Evolutionary conservation across 2,113 vertebrate species (phyloP).

Genomic region (Gasterosteus aculeatus): DNA sequence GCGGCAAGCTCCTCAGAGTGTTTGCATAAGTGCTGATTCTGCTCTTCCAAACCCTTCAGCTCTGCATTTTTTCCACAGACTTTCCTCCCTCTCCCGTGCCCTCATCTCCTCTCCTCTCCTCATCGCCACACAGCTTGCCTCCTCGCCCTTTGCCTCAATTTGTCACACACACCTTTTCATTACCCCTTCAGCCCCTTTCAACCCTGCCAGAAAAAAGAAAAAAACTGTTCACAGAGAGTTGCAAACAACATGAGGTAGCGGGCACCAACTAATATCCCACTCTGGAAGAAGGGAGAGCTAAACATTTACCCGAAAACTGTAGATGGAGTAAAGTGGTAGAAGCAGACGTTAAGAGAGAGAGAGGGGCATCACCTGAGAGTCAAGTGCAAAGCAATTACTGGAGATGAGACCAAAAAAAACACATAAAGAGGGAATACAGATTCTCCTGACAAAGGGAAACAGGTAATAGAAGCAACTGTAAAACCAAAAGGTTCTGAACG

Average conservation of each 20-base stretch:
- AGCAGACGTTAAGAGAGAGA: conserved; percentile 34
- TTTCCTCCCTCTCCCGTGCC: conserved; percentile 49
- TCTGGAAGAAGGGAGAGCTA: conserved; percentile 50
- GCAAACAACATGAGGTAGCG: conserved; percentile 42
- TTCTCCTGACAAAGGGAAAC: conserved; percentile 28
- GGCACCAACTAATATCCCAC: conserved; percentile 34
- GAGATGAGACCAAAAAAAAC: conserved; percentile 16
- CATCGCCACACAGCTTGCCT: conserved; percentile 67
- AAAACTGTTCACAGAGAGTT: conserved; percentile 38
- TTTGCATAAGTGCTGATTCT: conserved; percentile 84
- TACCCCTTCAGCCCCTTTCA: conserved; percentile 50
- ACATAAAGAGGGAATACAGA: conserved; percentile 23
- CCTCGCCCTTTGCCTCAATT: conserved; percentile 69
- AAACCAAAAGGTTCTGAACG: conserved; percentile 54
- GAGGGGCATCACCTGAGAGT: conserved; percentile 26
- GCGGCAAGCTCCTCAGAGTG: conserved; percentile 58
- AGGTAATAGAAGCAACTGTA: conserved; percentile 40
- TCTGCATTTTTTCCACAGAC: conserved; percentile 72
- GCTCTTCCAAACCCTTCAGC: conserved; percentile 78
- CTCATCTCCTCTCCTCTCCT: conserved; percentile 68
- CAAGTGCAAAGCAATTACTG: conserved; percentile 45
- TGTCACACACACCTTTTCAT: conserved; percentile 72
- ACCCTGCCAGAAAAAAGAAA: conserved; percentile 40
- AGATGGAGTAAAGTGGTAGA: conserved; percentile 35
- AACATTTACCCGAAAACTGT: conserved; percentile 61